Percentiles rank a stretch among this genome's conserved stretches.
These are phyloP conservation scores for Parnassius apollo DNA, from an alignment of 2,888 invertebrate species.

Conservation along the genomic window DNA sequence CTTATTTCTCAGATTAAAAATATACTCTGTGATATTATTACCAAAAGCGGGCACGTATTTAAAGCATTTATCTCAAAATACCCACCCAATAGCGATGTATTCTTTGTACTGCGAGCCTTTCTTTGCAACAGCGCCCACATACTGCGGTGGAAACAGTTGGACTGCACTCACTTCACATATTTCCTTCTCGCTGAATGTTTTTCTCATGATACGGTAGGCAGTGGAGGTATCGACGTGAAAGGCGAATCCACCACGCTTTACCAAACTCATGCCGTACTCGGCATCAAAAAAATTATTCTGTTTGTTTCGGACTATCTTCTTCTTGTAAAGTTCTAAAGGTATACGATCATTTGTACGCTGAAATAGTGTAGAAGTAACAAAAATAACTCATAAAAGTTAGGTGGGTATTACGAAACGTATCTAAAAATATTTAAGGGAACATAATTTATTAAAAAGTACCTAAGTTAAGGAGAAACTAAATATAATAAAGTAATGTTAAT, in stretches of 20 bases:
- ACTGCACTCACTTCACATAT: conserved; percentile 86
- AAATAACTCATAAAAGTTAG: too few relatives aligned
- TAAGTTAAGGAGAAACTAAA: too few relatives aligned
- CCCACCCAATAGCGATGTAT: conserved; percentile 82
- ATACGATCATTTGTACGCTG: conserved; percentile 84
- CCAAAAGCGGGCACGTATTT: too few relatives aligned
- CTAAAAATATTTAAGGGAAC: too few relatives aligned
- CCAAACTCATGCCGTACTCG: conserved; percentile 78
- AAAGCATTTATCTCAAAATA: neutral
- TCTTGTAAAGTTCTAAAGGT: conserved; percentile 80
- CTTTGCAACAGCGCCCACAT: conserved; percentile 77
- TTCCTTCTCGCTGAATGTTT: conserved; percentile 83
- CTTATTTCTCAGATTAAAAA: too few relatives aligned
- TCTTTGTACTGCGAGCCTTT: conserved; percentile 84
- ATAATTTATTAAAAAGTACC: too few relatives aligned
- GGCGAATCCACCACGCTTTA: conserved; percentile 85
- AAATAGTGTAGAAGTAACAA: conserved; percentile 26
- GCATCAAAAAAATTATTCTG: conserved; percentile 75
- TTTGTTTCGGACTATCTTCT: conserved; percentile 70
- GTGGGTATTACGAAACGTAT: too few relatives aligned
- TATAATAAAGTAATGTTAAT: too few relatives aligned
- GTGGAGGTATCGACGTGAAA: conserved; percentile 85
- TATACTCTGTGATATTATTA: too few relatives aligned
- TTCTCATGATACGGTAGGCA: conserved; percentile 85
- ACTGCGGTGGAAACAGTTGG: conserved; percentile 81